These are phyloP conservation scores for Lineus longissimus DNA, from an alignment of 1,140 invertebrate genomes.

Conservation along the genomic window DNA sequence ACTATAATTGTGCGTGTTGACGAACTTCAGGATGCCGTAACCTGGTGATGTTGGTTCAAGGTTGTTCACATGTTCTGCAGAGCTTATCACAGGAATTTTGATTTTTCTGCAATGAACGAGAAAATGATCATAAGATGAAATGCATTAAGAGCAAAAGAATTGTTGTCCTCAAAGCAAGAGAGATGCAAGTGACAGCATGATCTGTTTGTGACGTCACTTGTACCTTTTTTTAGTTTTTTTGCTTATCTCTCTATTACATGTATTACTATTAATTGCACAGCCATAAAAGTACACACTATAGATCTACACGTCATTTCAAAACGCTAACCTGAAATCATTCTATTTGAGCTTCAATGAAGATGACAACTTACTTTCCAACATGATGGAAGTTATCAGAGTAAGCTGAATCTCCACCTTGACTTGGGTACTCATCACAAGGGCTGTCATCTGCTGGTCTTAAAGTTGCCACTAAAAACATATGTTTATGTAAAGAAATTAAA, in stretches of 20 bases:
- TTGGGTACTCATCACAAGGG: not conserved
- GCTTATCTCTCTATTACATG: not conserved
- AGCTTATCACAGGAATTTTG: conserved; percentile 1
- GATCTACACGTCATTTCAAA: too few relatives aligned
- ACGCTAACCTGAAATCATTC: too few relatives aligned
- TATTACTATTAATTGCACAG: not conserved
- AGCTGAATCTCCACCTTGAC: not conserved
- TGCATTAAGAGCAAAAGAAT: not conserved
- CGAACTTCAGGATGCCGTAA: conserved; percentile 29
- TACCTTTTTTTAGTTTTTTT: not conserved
- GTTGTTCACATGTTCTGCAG: conserved; percentile 6
- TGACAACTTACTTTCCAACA: too few relatives aligned
- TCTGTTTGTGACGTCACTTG: too few relatives aligned
- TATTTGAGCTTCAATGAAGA: too few relatives aligned
- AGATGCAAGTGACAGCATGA: too few relatives aligned
- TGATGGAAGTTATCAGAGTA: not conserved
- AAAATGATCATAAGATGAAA: not conserved
- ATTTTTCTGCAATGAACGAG: not conserved
- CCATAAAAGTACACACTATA: not conserved
- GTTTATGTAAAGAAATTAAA: too few relatives aligned
- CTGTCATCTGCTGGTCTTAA: not conserved
- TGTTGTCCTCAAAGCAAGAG: not conserved
- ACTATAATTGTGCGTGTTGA: conserved; percentile 26
- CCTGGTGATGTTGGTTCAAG: conserved; percentile 21
- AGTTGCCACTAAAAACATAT: too few relatives aligned